Conservation (phyloP, 2,888 invertebrate species). For the Leptopilina myrica region DNA sequence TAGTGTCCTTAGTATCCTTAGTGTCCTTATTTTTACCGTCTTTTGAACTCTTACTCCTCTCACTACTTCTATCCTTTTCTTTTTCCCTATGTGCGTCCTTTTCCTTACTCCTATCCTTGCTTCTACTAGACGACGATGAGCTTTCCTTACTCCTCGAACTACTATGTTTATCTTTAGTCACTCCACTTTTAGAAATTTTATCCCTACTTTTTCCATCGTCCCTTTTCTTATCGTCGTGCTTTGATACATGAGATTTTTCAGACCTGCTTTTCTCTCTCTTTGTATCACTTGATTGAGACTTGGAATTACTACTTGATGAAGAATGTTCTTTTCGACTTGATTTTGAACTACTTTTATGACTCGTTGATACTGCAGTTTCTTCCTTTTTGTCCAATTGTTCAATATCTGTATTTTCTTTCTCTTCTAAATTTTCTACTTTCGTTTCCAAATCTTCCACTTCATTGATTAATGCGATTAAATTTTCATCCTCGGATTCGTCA, state of each 20-base stretch:
- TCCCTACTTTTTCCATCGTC: conserved; percentile 43
- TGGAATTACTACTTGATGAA: conserved; percentile 45
- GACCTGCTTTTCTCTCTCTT: conserved; percentile 42
- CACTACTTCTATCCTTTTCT: conserved; percentile 50
- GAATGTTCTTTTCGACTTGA: conserved; percentile 26
- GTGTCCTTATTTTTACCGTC: conserved; percentile 57
- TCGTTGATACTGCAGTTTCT: conserved; percentile 41
- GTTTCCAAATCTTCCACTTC: conserved; percentile 7
- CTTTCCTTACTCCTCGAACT: conserved; percentile 43
- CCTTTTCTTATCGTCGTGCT: conserved; percentile 23
- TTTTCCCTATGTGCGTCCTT: conserved; percentile 52
- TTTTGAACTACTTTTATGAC: conserved; percentile 40
- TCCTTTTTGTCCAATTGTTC: conserved; percentile 46
- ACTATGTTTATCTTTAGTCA: conserved; percentile 40
- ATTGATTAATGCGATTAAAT: neutral
- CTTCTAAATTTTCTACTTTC: conserved; percentile 69
- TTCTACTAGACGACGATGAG: conserved; percentile 41
- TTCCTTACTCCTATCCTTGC: conserved; percentile 43
- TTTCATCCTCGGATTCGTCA: conserved; percentile 63
- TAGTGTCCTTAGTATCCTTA: conserved; percentile 57
- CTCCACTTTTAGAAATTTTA: conserved; percentile 41
- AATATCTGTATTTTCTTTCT: conserved; percentile 62
- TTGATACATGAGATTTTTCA: conserved; percentile 43
- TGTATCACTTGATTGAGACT: conserved; percentile 49
- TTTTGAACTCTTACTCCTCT: conserved; percentile 49